Evolutionary conservation across 2,888 invertebrate species (phyloP), one percentile per base, ranked within the genome.

Genomic region (Sericinus montela): DNA sequence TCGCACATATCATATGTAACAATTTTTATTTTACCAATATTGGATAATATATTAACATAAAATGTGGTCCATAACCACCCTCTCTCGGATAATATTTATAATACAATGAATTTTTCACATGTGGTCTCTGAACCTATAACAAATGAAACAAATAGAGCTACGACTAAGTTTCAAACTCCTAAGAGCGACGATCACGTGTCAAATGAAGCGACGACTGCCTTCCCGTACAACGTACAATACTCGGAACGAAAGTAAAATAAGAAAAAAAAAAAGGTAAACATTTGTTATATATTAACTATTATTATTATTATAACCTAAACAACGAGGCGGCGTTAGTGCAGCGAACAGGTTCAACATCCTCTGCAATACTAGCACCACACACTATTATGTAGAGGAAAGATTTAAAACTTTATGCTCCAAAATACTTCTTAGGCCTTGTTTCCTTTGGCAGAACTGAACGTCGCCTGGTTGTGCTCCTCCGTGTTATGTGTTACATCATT

Each of bases 11-110:
- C 81, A 81, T 85, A 85, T 84, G 85, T 87, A 88, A 88, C 87
- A 87, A 87, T 87, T 86, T 49, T 85, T 84, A 84, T 85, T 87
- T 87, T 86, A 88, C 83, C 87, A 87, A 86, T 87, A 87, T 87
- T 83, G 85, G n/a, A 81, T 86, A 86, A 88, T 88, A 88, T 87
- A 87, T 88, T 87, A 88, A 87, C 87, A 87, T 82, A 49, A 44
- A 43, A 86, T 76, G 87, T 85, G 87, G 87, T 85, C 84, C 81
- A 70, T 62, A 75, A 78, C 86, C 87, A 87, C 86, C 80, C 77
- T 83, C 80, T 75, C 75, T 83, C 82, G 81, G 79, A 85, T 79
- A 83, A 81, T 84, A 75, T 86, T n/a, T 86, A 87, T 87, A 80
- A 83, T 87, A 88, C 87, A 88, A 84, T 81, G 80, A 80, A 85